A percentile compares a stretch with the other conserved stretches of the same genome.
Evolutionary conservation across 2,797 vertebrate genomes (phyloP).

Genomic region (Selene dorsalis): DNA sequence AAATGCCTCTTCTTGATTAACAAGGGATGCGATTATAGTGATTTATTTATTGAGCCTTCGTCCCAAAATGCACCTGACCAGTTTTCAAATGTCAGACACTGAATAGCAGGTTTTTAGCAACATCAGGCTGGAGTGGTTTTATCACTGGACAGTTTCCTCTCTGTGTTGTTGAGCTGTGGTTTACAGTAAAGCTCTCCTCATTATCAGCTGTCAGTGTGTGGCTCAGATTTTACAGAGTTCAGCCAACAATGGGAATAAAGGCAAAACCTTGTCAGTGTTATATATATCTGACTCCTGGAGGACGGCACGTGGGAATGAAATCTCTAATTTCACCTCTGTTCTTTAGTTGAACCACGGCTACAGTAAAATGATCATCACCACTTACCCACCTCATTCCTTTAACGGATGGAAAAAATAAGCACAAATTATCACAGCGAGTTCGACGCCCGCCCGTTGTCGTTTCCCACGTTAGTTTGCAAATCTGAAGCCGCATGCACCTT

Average conservation of each 20-base stretch:
- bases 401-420: neutral
- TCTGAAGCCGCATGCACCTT: conserved; percentile 23
- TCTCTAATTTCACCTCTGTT: neutral
- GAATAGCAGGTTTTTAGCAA: no score
- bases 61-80: neutral
- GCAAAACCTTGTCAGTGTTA: conserved; percentile 18
- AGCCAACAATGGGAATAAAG: conserved; percentile 4
- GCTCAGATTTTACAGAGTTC: conserved; percentile 28
- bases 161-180: conserved; percentile 3
- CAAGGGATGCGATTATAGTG: neutral
- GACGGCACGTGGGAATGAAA: conserved; percentile 9
- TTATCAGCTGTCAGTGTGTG: conserved; percentile 17
- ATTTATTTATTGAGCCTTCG: neutral
- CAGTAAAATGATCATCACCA: conserved; percentile 3
- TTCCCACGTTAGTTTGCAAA: conserved; percentile 31
- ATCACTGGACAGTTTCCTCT: no score
- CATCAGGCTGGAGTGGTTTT: conserved; percentile 21
- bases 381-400: conserved; percentile 11
- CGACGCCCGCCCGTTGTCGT: neutral
- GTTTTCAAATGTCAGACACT: neutral
- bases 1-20: conserved; percentile 2
- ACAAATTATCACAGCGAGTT: conserved; percentile 10
- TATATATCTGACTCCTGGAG: conserved; percentile 26
- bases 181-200: conserved; percentile 24
- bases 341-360: neutral